Evolutionary conservation across 1,140 invertebrate species (phyloP).

Genomic region (Cyphomyrmex costatus): DNA sequence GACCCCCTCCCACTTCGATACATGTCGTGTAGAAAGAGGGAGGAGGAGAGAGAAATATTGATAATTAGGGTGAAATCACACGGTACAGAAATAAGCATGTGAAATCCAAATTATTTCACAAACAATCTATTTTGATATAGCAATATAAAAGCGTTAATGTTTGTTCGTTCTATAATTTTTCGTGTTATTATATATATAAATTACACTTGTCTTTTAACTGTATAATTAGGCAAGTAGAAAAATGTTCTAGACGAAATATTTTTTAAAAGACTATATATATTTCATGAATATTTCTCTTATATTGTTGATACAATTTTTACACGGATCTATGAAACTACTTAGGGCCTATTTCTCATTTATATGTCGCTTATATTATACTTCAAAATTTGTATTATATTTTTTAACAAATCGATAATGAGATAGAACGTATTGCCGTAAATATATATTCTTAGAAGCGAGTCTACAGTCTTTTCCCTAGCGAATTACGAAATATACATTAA

Average conservation of each 20-base stretch:
- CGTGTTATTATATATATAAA: neutral
- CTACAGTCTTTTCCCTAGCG: slow-evolving; percentile 47
- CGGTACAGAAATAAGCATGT: too few species aligned
- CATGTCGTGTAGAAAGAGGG: too few species aligned
- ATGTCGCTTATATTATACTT: neutral
- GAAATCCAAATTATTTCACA: too few species aligned
- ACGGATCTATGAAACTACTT: neutral
- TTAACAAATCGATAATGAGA: slow-evolving; percentile 50
- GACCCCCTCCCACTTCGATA: too few species aligned
- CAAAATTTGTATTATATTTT: slow-evolving; percentile 3
- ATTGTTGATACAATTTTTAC: neutral
- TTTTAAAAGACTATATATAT: neutral
- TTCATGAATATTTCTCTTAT: neutral
- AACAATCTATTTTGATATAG: neutral
- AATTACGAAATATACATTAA: slow-evolving; percentile 68
- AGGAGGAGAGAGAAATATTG: too few species aligned
- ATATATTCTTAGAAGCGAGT: slow-evolving; percentile 64
- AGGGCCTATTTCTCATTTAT: neutral
- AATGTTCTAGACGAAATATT: neutral
- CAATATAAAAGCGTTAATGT: neutral
- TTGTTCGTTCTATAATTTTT: neutral
- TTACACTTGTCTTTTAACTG: neutral
- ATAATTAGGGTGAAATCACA: too few species aligned
- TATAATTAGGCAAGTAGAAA: neutral
- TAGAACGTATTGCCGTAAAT: slow-evolving; percentile 38